Base-by-base conservation (phyloP, 2,797 vertebrate genomes). In the Coranthus polyacanthus region DNA sequence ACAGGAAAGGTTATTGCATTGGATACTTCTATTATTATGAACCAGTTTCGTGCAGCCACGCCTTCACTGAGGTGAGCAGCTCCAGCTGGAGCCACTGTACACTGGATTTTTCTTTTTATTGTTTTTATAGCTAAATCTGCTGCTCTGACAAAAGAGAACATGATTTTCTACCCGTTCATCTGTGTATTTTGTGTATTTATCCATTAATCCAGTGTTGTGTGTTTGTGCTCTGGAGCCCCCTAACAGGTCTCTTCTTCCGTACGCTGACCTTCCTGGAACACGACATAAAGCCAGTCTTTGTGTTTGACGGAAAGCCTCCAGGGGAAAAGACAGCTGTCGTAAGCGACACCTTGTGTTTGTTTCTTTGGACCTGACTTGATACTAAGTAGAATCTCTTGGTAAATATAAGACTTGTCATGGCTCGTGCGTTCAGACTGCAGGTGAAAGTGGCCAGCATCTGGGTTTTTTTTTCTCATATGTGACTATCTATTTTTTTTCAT, bases 281-380 rank as follows among this genome's bases (percentile, higher is more conserved):
- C 10, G 93, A 90, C 73, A 95, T 96, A 75, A 95, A 92, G 72
- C 95, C 95, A 0, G 92, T 95, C 16, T 96, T 93, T 85, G 93
- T 96, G 32, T 93, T 96, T 54, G 95, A 96, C 3, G 95, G 95
- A 44, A 85, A 44, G 13, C 95, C 95, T 20, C 95, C 95, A 0
- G 38, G 18, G 21, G 88, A 94, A 65, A 96, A 96, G 70, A 79
- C n/a, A 47, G 55, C 84, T 21, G 89, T 88, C 83, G 95, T 96
- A 55, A 92, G 94, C 85, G 26, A 60, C 24, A n/a, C 42, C 21
- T n/a, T 29, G 12, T n/a, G 7, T 46, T 45, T 47, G 1, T 29
- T n/a, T 60, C 38, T 47, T 43, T 62, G 44, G 10, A 21, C 21
- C 49, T 4, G 13, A 44, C 59, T 18, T 47, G n/a, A 62, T 16